Evolutionary conservation across 2,113 vertebrate genomes (phyloP).

Genomic region (Bagarius yarrelli): DNA sequence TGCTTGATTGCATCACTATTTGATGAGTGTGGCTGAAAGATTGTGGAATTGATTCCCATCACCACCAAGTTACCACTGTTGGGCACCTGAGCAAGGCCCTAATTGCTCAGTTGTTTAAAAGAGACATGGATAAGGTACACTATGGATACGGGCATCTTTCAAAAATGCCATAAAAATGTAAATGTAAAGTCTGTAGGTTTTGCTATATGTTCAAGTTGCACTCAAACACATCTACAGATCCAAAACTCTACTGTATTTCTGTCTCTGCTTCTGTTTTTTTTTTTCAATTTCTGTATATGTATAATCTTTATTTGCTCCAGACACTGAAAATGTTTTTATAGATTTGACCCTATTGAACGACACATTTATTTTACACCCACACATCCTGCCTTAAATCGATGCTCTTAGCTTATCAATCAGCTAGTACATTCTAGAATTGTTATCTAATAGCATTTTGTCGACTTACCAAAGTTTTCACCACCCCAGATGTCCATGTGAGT

Average conservation of each 20-base stretch:
- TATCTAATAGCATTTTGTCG: background rate
- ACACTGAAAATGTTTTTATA: background rate
- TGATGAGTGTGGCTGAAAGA: too few species aligned
- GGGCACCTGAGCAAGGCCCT: too few species aligned
- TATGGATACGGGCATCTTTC: too few species aligned
- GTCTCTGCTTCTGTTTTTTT: background rate
- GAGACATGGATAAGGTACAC: too few species aligned
- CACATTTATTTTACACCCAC: background rate
- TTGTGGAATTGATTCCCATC: too few species aligned
- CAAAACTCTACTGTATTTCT: background rate
- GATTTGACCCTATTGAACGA: background rate
- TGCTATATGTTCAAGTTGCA: too few species aligned
- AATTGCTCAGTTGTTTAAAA: too few species aligned
- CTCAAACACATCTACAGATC: too few species aligned
- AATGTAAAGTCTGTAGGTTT: too few species aligned
- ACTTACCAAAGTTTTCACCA: conserved; percentile 97
- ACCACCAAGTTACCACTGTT: too few species aligned
- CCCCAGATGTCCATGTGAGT: conserved; percentile 99
- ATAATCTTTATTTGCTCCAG: background rate
- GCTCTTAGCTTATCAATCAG: background rate
- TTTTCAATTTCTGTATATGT: background rate
- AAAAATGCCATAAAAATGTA: too few species aligned
- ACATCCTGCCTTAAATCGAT: background rate
- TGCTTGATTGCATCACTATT: too few species aligned
- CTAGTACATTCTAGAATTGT: background rate